These are phyloP conservation scores for Myotis findleyi DNA, from an alignment of 2,797 vertebrate genomes.

Conservation along the genomic window DNA sequence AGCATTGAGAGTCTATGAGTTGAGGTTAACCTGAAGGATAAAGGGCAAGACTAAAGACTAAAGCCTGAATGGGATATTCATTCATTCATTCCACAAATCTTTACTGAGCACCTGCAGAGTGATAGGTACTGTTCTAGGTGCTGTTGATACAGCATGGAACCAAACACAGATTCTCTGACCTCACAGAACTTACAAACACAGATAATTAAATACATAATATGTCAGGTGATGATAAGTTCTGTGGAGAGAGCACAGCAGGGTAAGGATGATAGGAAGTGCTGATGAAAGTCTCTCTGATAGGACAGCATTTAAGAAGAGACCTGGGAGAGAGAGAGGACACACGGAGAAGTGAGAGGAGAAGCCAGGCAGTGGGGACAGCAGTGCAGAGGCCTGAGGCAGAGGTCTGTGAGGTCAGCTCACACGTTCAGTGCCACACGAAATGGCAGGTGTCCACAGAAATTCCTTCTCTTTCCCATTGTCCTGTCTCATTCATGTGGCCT, in stretches of 20 bases:
- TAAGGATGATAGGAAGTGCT: background rate
- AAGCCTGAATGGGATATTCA: background rate
- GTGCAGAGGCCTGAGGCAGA: background rate
- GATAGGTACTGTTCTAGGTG: background rate
- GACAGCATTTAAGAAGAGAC: background rate
- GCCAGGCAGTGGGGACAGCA: background rate
- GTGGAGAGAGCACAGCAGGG: background rate
- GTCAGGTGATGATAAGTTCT: background rate
- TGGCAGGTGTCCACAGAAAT: background rate
- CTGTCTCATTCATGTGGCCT: background rate
- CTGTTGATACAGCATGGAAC: background rate
- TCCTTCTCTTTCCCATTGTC: background rate
- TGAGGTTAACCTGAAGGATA: background rate
- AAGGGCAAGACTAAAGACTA: background rate
- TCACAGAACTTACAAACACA: background rate
- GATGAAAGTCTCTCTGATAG: background rate
- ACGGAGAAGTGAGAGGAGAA: background rate
- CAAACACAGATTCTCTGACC: background rate
- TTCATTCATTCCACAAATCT: conserved; percentile 18
- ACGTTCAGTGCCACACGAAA: too few relatives aligned
- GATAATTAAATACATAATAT: background rate
- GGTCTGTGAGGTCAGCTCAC: background rate
- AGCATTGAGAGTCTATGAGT: background rate
- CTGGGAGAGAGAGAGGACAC: background rate
- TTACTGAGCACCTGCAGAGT: background rate